Evolutionary conservation across 2,113 vertebrate species (phyloP).

Genomic region (Rhodinocichla rosea): DNA sequence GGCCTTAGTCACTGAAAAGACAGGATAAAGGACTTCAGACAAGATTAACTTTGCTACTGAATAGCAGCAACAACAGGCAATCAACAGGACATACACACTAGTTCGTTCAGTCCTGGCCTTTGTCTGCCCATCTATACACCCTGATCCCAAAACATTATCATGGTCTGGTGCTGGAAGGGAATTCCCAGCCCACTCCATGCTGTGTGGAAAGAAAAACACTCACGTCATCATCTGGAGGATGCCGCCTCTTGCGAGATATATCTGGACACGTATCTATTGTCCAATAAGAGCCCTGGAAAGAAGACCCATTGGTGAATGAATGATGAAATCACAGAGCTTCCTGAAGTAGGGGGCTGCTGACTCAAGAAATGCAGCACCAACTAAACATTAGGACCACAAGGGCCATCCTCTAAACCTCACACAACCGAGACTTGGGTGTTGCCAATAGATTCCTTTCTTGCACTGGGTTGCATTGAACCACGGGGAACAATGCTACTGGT

Average conservation of each 20-base stretch:
- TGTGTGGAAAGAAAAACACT: conserved; percentile 19
- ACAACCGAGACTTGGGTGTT: rapidly evolving
- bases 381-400: neutral
- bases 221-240: conserved; percentile 85
- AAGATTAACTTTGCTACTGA: neutral
- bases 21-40: neutral
- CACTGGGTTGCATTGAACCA: neutral
- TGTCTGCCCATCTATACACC: neutral
- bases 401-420: neutral
- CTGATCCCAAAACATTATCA: neutral
- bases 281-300: conserved; percentile 93
- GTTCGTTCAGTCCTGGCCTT: neutral
- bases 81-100: neutral
- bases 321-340: neutral
- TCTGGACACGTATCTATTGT: conserved; percentile 90
- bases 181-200: neutral
- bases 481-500: neutral
- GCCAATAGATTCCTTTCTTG: neutral
- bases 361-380: neutral
- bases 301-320: neutral
- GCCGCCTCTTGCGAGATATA: conserved; percentile 84
- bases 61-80: neutral
- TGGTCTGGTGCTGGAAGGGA: neutral
- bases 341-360: neutral
- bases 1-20: neutral